A percentile compares a stretch with the other conserved stretches of the same genome.
Conservation (phyloP, 2,113 vertebrate genomes). For the Barbus barbus region DNA sequence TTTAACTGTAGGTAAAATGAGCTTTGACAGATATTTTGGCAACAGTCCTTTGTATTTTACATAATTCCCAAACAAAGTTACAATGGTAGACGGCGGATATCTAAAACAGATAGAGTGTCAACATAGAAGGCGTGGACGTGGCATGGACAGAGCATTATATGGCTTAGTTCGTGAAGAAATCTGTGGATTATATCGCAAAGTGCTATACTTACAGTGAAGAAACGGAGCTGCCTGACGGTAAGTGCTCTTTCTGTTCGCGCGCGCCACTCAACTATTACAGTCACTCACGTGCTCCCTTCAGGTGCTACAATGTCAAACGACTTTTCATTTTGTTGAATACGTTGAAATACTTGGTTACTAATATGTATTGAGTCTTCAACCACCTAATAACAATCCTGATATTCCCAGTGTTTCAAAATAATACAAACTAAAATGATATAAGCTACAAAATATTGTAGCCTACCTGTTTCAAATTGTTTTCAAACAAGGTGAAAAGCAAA, state of each 20-base stretch:
- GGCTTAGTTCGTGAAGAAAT: slow-evolving; percentile 18
- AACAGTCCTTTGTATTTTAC: neutral
- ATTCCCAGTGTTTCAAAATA: neutral
- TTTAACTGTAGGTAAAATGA: neutral
- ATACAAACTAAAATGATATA: neutral
- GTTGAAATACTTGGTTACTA: neutral
- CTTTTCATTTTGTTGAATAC: neutral
- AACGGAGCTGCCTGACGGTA: slow-evolving; percentile 2
- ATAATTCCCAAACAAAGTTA: slow-evolving; percentile 1
- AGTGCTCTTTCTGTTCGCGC: neutral
- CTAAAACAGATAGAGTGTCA: neutral
- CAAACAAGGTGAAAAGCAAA: neutral
- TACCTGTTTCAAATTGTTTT: neutral
- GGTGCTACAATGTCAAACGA: too few relatives aligned
- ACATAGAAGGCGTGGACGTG: neutral
- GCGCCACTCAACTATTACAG: too few relatives aligned
- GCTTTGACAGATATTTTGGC: neutral
- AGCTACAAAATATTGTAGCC: too few relatives aligned
- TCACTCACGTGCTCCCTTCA: neutral
- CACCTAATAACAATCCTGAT: neutral
- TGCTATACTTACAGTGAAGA: slow-evolving; percentile 15
- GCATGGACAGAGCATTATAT: slow-evolving; percentile 10
- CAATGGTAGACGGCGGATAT: neutral
- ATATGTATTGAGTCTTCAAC: neutral
- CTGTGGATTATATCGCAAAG: slow-evolving; percentile 39